Evolutionary conservation across 2,888 invertebrate genomes (phyloP).

Genomic region (Parascotia fuliginaria): DNA sequence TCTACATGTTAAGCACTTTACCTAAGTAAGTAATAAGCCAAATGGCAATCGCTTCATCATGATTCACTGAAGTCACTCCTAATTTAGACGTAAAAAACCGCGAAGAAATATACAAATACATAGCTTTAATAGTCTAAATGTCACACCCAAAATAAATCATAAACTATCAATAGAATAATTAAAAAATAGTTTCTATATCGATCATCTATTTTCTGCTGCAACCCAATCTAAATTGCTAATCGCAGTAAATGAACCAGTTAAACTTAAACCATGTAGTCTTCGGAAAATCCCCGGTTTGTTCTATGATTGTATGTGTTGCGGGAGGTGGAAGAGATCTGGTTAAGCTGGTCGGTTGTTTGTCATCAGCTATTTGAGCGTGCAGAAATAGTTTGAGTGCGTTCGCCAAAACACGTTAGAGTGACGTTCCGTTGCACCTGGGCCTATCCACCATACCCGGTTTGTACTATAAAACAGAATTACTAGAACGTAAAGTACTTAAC

Average conservation of each 20-base stretch:
- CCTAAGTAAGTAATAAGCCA: no score
- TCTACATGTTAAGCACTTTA: no score
- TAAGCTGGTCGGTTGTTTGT: constrained; percentile 55
- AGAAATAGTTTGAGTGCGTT: constrained; percentile 68
- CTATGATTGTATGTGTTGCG: background rate
- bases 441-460: constrained; percentile 35
- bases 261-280: constrained; percentile 4
- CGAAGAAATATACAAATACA: background rate
- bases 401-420: constrained; percentile 68
- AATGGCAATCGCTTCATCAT: no score
- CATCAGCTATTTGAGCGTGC: constrained; percentile 67
- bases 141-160: constrained; percentile 33
- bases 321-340: constrained; percentile 19
- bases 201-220: constrained; percentile 38
- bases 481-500: background rate
- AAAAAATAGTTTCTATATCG: constrained; percentile 36
- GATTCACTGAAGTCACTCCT: no score
- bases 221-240: constrained; percentile 22
- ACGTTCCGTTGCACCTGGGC: constrained; percentile 40
- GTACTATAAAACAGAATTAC: background rate
- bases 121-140: background rate
- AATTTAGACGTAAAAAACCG: no score
- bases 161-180: constrained; percentile 47
- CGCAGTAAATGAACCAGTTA: constrained; percentile 16
- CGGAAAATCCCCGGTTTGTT: background rate